Evolutionary conservation across 2,113 vertebrate genomes (phyloP), one percentile per base, ranked within the genome.

Genomic region (Neogale vison): DNA sequence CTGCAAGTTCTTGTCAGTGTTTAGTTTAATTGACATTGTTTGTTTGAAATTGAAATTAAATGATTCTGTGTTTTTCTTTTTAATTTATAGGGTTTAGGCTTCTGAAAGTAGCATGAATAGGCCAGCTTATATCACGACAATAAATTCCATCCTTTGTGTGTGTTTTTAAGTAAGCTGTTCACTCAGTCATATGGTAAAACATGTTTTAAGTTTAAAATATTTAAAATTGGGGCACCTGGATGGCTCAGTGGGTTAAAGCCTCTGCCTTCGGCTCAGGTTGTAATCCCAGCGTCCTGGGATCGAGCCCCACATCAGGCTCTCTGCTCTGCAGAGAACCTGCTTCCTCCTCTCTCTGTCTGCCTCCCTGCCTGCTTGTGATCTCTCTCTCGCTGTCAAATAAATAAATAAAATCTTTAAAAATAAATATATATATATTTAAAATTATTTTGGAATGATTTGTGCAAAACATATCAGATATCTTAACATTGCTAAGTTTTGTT

Each of bases 401-500:
- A 47, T 47, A 47, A 47, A 47, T 47, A 47, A 47, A 47, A 47
- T 47, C 45, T 47, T 47, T 47, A 47, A 47, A 47, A 47, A 47
- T 47, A 47, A 47, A 47, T 47, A 47, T 47, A 10, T 2, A 45
- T 45, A 47, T 94, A 95, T 96, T 82, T 97, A 96, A 98, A 96
- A 83, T 97, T 97, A 94, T 76, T 97, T 98, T 97, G 91, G 93
- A 98, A 12, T 23, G 21, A 95, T 97, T 97, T 90, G 88, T 98
- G 95, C 98, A 97, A 98, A 98, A 95, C 97, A 98, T 98, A 96
- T 98, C 96, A 98, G 97, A 97, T 96, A 95, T 97, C 96, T 98
- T 96, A 93, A 93, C 88, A 97, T 76, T 93, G 10, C 59, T 71
- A 55, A 61, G 24, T 81, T 87, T 89, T 55, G n/a, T 67, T 88